Percentiles rank a stretch among this genome's conserved stretches.
Conservation (phyloP, 1,140 invertebrate species). For the Steinernema khuongi region DNA sequence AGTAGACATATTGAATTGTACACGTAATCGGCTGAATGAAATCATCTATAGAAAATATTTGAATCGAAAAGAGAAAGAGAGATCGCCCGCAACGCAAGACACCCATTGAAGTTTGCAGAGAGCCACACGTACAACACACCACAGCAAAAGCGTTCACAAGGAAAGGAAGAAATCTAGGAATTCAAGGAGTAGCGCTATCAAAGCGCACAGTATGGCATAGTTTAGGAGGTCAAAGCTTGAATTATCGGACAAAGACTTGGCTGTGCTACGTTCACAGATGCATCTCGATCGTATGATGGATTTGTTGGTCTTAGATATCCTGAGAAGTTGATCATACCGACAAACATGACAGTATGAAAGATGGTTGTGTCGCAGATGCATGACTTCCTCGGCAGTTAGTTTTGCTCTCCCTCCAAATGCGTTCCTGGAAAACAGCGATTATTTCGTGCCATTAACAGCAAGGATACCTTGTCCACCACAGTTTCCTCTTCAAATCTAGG, state of each 20-base stretch:
- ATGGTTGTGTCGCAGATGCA: not conserved
- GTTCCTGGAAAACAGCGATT: constrained; percentile 2
- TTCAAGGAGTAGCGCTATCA: not conserved
- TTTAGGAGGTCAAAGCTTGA: not conserved
- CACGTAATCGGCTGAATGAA: not conserved
- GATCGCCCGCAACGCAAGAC: constrained; percentile 8
- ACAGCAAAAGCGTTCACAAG: not conserved
- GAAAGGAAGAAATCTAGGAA: not conserved
- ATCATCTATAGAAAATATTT: not conserved
- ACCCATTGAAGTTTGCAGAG: constrained; percentile 1
- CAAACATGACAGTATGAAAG: not conserved
- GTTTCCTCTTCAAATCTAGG: too few species aligned
- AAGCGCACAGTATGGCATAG: not conserved
- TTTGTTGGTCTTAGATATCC: not conserved
- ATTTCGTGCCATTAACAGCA: too few species aligned
- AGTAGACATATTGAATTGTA: not conserved
- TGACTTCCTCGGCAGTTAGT: constrained; percentile 1
- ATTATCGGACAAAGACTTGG: not conserved
- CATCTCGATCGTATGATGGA: not conserved
- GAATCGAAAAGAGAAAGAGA: not conserved
- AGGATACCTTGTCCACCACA: too few species aligned
- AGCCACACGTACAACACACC: not conserved
- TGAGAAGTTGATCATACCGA: not conserved
- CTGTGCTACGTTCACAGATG: not conserved
- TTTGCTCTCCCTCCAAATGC: not conserved